A percentile compares a stretch with the other conserved stretches of the same genome.
phyloP scores from a whole-genome alignment of 1,140 invertebrate genomes.

The Caenorhabditis brenneri region DNA sequence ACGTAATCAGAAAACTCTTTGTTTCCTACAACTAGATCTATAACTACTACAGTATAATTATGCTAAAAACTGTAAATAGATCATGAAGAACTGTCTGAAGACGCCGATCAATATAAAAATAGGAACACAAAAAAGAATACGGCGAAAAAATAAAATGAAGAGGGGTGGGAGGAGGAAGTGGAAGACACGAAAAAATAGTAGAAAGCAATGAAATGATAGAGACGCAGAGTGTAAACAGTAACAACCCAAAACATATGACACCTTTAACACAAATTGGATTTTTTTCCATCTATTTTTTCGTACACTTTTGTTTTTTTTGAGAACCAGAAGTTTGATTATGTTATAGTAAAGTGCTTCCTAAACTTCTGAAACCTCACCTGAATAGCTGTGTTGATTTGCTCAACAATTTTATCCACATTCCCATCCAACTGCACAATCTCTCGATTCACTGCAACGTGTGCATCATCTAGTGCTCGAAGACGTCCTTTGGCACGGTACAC shows the following conservation, averaged over 20 bases:
- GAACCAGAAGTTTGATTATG: no score
- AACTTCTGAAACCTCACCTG: conserved; percentile 31
- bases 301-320: no score
- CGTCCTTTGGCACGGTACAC: conserved; percentile 48
- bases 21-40: no score
- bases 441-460: conserved; percentile 4
- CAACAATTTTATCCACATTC: conserved; percentile 54
- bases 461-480: conserved; percentile 43
- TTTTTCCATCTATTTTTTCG: no score
- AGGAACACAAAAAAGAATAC: no score
- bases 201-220: background rate
- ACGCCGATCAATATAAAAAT: background rate
- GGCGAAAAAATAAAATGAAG: background rate
- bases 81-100: no score
- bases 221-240: background rate
- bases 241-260: background rate
- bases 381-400: conserved; percentile 51
- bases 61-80: no score
- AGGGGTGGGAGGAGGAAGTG: background rate
- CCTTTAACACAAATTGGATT: no score
- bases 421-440: conserved; percentile 48
- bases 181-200: background rate
- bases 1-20: no score
- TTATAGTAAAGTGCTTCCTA: background rate
- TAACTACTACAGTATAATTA: no score